phyloP scores from a whole-genome alignment of 2,113 vertebrate genomes.

The Litocranius walleri region DNA sequence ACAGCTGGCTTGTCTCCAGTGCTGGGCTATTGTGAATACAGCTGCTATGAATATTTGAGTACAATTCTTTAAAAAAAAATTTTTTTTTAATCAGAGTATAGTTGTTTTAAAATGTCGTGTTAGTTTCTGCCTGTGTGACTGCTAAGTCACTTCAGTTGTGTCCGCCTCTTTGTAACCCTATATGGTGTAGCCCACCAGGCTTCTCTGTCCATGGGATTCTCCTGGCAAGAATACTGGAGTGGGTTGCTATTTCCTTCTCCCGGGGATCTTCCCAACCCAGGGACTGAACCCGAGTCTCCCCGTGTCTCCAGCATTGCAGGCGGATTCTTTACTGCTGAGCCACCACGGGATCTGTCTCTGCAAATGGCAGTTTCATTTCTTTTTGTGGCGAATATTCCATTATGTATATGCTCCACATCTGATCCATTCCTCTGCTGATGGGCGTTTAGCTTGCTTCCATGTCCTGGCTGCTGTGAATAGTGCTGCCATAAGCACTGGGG shows the following conservation, averaged over 20 bases:
- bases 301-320: background rate
- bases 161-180: background rate
- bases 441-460: background rate
- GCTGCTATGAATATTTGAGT: accelerated
- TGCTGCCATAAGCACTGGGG: background rate
- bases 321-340: background rate
- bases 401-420: background rate
- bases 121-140: background rate
- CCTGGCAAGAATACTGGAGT: background rate
- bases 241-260: background rate
- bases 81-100: background rate
- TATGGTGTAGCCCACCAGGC: background rate
- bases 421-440: background rate
- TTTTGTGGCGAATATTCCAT: background rate
- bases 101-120: background rate
- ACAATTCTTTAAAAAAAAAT: background rate
- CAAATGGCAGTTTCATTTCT: background rate
- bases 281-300: background rate
- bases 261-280: background rate
- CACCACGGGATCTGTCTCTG: background rate
- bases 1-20: background rate
- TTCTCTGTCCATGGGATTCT: background rate
- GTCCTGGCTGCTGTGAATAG: background rate
- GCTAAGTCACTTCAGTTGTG: background rate
- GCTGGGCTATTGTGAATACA: accelerated